These are phyloP conservation scores for Margaritifera margaritifera DNA, from an alignment of 2,888 invertebrate species.

Conservation along the genomic window DNA sequence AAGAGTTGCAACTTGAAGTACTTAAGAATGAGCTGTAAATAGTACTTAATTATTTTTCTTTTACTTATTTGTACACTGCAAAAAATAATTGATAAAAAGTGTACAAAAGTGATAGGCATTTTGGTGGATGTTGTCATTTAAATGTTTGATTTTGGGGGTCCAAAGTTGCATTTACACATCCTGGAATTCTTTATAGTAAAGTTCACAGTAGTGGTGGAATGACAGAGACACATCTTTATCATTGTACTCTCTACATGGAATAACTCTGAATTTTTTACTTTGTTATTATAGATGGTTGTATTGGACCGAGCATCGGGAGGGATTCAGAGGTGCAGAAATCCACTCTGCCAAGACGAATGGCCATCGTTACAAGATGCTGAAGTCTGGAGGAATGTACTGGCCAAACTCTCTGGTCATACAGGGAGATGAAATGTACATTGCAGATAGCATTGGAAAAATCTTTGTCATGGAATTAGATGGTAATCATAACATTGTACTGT, in stretches of 20 bases:
- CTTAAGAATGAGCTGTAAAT: neutral
- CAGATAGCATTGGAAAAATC: conserved; percentile 54
- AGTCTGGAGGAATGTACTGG: conserved; percentile 46
- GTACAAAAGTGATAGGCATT: too few species aligned
- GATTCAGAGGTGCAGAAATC: conserved; percentile 36
- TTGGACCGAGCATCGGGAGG: conserved; percentile 57
- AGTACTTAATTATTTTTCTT: too few species aligned
- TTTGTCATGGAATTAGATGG: conserved; percentile 54
- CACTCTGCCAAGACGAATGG: conserved; percentile 50
- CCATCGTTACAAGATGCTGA: conserved; percentile 40
- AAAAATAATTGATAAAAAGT: too few species aligned
- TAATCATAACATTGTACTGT: conserved; percentile 13
- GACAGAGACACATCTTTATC: neutral
- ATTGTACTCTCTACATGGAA: neutral
- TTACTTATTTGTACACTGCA: too few species aligned
- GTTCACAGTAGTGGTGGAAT: too few species aligned
- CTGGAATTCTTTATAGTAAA: too few species aligned
- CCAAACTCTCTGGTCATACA: conserved; percentile 55
- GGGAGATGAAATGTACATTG: conserved; percentile 52
- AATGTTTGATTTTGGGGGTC: too few species aligned
- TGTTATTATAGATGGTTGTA: conserved; percentile 49
- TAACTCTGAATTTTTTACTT: neutral
- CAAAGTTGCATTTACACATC: too few species aligned
- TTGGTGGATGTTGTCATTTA: too few species aligned
- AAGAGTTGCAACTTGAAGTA: neutral